phyloP scores from a whole-genome alignment of 2,797 vertebrate genomes.

The Lemur catta region DNA sequence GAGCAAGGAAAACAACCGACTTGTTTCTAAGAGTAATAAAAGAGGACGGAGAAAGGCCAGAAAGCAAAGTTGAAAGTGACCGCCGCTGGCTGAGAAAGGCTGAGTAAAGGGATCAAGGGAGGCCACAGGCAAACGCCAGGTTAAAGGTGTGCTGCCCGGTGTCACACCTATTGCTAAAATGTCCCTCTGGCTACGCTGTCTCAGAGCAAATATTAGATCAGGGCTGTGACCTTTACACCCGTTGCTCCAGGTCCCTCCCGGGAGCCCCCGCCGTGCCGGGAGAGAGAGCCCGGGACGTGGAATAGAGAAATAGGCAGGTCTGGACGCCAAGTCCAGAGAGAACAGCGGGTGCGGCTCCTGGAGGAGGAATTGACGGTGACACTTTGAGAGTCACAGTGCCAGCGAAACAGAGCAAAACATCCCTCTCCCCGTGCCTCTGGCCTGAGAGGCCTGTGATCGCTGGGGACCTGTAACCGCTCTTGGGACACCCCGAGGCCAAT shows the following conservation, averaged over 20 bases:
- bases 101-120: background rate
- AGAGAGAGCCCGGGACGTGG: background rate
- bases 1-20: background rate
- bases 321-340: background rate
- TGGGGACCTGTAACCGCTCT: background rate
- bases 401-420: background rate
- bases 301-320: too few relatives aligned
- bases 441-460: background rate
- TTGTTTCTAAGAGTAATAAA: background rate
- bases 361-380: background rate
- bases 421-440: background rate
- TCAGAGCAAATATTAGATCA: background rate
- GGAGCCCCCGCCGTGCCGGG: accelerated
- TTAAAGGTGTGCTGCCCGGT: too few relatives aligned
- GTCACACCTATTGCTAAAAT: accelerated
- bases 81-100: background rate
- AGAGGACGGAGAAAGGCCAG: background rate
- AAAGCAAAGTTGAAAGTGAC: background rate
- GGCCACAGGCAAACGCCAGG: background rate
- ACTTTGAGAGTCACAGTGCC: background rate
- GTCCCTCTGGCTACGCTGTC: background rate
- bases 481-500: background rate
- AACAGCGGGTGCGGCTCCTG: background rate
- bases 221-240: background rate
- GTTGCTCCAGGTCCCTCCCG: too few relatives aligned